Percentiles rank a stretch among this genome's conserved stretches.
phyloP scores from a whole-genome alignment of 2,113 vertebrate species.

The Halcyon malimbica region DNA sequence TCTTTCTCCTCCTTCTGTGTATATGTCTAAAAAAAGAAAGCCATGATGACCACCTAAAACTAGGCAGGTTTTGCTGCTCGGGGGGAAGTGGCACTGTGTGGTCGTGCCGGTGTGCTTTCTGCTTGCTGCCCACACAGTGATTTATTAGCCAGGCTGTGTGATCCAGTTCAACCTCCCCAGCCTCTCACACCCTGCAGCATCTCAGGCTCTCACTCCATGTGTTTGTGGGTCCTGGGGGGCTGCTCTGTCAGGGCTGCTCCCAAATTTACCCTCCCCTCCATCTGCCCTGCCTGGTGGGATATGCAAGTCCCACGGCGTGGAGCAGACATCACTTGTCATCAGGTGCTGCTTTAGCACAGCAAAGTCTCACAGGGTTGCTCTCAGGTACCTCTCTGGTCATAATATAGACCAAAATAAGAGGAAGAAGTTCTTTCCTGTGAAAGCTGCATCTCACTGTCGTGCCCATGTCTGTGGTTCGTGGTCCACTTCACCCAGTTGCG shows the following conservation, averaged over 20 bases:
- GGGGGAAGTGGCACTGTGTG: not conserved
- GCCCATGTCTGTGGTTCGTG: not conserved
- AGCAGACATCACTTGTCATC: not conserved
- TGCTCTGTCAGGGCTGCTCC: not conserved
- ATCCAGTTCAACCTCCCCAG: not conserved
- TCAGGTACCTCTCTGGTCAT: not conserved
- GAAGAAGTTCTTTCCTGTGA: not conserved
- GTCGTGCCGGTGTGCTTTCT: not conserved
- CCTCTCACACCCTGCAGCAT: not conserved
- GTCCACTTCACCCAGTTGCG: not conserved
- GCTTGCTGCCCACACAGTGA: not conserved
- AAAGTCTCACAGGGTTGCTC: fast-evolving
- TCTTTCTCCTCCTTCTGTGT: not conserved
- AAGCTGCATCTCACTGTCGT: fast-evolving
- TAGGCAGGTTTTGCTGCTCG: not conserved
- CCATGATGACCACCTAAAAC: not conserved
- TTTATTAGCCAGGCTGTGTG: not conserved
- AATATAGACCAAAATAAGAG: not conserved
- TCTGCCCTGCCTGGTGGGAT: not conserved
- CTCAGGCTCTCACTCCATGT: fast-evolving
- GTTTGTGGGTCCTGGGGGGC: not conserved
- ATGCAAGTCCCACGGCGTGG: fast-evolving
- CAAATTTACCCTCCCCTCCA: not conserved
- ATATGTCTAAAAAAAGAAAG: not conserved
- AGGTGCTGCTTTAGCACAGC: not conserved